These are phyloP conservation scores for Theocolax elegans DNA, from an alignment of 1,140 invertebrate genomes.

Conservation along the genomic window DNA sequence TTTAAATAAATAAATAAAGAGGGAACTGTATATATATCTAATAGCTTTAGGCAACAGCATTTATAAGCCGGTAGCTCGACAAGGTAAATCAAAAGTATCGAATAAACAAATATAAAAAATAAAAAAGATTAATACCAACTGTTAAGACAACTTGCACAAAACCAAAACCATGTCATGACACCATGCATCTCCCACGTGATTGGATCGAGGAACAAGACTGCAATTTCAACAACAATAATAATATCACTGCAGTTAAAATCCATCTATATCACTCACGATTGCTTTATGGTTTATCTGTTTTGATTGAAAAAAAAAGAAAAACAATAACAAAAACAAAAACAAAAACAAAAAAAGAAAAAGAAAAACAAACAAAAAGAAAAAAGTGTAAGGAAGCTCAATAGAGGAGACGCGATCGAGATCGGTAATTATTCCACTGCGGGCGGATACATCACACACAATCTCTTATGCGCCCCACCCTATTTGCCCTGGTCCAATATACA, in stretches of 20 bases:
- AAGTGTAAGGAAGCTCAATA: no score
- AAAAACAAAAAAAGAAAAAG: no score
- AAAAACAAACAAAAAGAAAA: no score
- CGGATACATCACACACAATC: neutral
- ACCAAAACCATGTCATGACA: conserved; percentile 36
- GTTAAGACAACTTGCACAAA: conserved; percentile 35
- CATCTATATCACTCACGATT: no score
- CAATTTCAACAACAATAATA: conserved; percentile 34
- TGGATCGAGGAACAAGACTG: conserved; percentile 33
- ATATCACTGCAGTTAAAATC: no score
- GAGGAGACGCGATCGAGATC: neutral
- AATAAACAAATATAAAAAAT: conserved; percentile 29
- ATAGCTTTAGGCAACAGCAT: conserved; percentile 23
- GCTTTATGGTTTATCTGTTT: no score
- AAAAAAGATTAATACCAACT: conserved; percentile 34
- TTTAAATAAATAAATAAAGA: neutral
- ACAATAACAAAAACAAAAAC: no score
- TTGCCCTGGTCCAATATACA: neutral
- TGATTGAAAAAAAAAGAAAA: no score
- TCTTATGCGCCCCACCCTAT: neutral
- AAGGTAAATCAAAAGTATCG: conserved; percentile 8
- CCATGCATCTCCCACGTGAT: conserved; percentile 30
- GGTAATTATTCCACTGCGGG: neutral
- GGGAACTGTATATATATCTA: no score
- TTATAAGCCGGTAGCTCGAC: conserved; percentile 6